phyloP scores from a whole-genome alignment of 2,888 invertebrate species.

The Lingula anatina region DNA sequence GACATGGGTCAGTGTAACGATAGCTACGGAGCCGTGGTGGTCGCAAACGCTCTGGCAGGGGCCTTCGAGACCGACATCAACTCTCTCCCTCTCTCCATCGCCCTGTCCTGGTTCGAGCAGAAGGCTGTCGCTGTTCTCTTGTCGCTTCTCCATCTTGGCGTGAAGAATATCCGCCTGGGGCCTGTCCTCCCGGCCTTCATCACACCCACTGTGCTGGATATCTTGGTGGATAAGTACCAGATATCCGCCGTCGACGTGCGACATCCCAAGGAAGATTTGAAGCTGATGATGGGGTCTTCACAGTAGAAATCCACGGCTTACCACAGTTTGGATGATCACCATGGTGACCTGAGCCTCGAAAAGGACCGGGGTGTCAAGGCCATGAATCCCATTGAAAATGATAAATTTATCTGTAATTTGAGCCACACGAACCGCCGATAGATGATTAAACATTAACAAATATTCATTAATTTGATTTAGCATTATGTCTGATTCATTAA shows the following conservation, averaged over 20 bases:
- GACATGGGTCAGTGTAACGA: conserved; percentile 33
- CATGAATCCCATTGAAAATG: too few species aligned
- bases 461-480: too few species aligned
- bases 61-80: conserved; percentile 29
- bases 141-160: conserved; percentile 24
- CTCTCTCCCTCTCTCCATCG: conserved; percentile 23
- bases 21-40: conserved; percentile 24
- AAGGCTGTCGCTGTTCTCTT: conserved; percentile 30
- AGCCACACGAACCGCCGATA: too few species aligned
- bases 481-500: too few species aligned
- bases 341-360: too few species aligned
- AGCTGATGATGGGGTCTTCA: conserved; percentile 21
- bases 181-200: conserved; percentile 31
- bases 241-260: conserved; percentile 19
- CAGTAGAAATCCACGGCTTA: too few species aligned
- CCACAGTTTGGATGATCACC: too few species aligned
- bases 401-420: too few species aligned
- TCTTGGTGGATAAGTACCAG: conserved; percentile 21
- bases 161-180: conserved; percentile 25
- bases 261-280: conserved; percentile 20
- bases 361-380: too few species aligned
- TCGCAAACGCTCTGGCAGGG: conserved; percentile 23
- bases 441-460: too few species aligned
- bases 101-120: conserved; percentile 31
- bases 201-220: conserved; percentile 19